phyloP scores from a whole-genome alignment of 2,113 vertebrate species.

The Tachysurus vachellii region DNA sequence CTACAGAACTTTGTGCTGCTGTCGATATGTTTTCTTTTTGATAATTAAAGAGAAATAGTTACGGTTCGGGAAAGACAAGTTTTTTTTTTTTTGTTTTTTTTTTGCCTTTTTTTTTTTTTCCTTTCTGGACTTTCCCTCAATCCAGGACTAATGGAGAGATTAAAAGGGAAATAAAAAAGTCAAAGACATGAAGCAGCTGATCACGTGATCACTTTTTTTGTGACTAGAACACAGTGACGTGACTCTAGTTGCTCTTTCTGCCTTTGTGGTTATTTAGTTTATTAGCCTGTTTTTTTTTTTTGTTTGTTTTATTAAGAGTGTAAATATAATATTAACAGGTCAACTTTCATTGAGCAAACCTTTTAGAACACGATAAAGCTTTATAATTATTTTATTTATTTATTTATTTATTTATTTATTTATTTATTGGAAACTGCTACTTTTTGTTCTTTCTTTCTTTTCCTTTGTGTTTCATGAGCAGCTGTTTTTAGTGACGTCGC shows the following conservation, averaged over 20 bases:
- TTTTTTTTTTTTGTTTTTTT: too few species aligned
- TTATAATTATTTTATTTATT: too few species aligned
- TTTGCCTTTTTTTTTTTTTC: background rate
- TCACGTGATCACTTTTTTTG: background rate
- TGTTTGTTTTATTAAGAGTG: background rate
- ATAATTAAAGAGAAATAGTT: background rate
- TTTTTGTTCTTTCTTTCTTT: background rate
- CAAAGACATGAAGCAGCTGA: background rate
- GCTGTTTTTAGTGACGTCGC: constrained; percentile 25
- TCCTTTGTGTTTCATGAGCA: constrained; percentile 1
- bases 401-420: background rate
- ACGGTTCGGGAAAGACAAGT: background rate
- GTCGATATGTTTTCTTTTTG: background rate
- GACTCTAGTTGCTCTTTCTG: background rate
- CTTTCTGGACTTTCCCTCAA: background rate
- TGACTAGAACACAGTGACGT: too few species aligned
- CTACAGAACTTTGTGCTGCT: background rate
- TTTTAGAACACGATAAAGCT: background rate
- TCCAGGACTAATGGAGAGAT: too few species aligned
- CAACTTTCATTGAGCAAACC: background rate
- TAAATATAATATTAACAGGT: background rate
- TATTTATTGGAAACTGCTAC: background rate
- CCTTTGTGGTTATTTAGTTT: background rate
- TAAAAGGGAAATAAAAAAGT: too few species aligned
- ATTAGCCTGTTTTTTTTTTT: too few species aligned